Base-by-base conservation (phyloP, 2,888 invertebrate genomes). In the Drosophila histrio region DNA sequence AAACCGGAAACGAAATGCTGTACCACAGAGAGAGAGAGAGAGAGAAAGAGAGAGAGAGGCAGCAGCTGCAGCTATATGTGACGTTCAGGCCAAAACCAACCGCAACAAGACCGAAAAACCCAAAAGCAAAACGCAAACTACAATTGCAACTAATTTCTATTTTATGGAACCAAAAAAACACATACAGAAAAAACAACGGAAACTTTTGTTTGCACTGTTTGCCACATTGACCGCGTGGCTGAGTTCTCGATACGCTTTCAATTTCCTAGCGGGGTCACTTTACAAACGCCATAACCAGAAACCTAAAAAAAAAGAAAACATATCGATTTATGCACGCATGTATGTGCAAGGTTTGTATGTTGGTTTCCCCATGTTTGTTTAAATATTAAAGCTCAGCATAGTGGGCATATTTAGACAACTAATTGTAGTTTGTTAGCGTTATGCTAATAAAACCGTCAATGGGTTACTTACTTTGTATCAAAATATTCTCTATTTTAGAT, bases 121-220 rank as follows among this genome's bases (percentile, higher is more conserved):
- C 87, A 80, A 86, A 71, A 84, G 81, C 82, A 80, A 83, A 83
- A 74, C 81, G 74, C 84, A 80, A 84, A 86, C 82, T 82, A 68
- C 72, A 82, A 86, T 86, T 82, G 87, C 81, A 86, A 82, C 82
- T 82, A 87, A 87, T 84, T 82, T 87, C 84, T 82, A 75, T 86
- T 82, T 82, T 87, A 82, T 82, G 78, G 70, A 67, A 56, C 28
- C 56, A 11, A 43, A 44, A 47, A 57, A 41, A 50, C 19, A 24
- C 39, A 30, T 3, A 44, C 34, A 22, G 19, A 26, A 26, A 26
- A 46, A 34, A 41, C 32, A 32, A 13, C 3, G 34, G 52, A 65
- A 70, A 65, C 57, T 70, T 83, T 80, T 83, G 77, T 83, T 83
- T 76, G 80, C 53, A 13, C 49, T 76, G 72, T 62, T 75, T 70